Conservation (phyloP, 1,140 invertebrate species). For the Drosophila carrolli region DNA sequence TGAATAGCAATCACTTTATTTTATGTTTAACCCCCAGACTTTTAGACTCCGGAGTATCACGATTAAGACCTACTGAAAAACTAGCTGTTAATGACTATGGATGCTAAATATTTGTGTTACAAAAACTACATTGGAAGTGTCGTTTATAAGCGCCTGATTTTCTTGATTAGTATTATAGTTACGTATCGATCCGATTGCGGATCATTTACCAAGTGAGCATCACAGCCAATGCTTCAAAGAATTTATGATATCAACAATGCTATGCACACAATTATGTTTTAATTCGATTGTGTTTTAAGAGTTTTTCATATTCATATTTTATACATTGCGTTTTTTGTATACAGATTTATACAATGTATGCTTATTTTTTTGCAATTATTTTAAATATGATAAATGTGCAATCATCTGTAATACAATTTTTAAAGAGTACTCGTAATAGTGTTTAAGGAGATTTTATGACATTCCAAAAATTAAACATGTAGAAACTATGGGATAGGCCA, state of each 20-base stretch:
- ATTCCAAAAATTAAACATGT: conserved; percentile 75
- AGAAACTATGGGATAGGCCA: conserved; percentile 52
- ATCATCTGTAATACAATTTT: conserved; percentile 49
- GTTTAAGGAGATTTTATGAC: conserved; percentile 73
- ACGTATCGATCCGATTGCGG: conserved; percentile 25
- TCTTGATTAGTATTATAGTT: conserved; percentile 56
- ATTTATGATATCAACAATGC: conserved; percentile 43
- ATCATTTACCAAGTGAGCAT: conserved; percentile 42
- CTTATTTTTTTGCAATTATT: conserved; percentile 55
- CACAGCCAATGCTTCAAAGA: conserved; percentile 45
- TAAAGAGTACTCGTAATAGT: conserved; percentile 47
- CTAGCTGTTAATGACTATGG: conserved; percentile 68
- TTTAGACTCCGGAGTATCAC: conserved; percentile 20
- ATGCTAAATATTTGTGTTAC: conserved; percentile 80
- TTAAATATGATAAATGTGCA: conserved; percentile 45
- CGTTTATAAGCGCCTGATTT: conserved; percentile 61
- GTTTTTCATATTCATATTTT: conserved; percentile 61
- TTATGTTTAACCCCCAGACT: neutral
- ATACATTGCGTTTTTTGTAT: conserved; percentile 41
- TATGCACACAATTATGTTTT: conserved; percentile 54
- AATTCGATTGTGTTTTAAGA: conserved; percentile 28
- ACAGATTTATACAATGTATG: conserved; percentile 25
- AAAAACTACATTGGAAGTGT: conserved; percentile 68
- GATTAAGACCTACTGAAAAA: conserved; percentile 30
- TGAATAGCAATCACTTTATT: neutral